Evolutionary conservation across 2,888 invertebrate genomes (phyloP), one percentile per base, ranked within the genome.

Genomic region (Tachina grossa): DNA sequence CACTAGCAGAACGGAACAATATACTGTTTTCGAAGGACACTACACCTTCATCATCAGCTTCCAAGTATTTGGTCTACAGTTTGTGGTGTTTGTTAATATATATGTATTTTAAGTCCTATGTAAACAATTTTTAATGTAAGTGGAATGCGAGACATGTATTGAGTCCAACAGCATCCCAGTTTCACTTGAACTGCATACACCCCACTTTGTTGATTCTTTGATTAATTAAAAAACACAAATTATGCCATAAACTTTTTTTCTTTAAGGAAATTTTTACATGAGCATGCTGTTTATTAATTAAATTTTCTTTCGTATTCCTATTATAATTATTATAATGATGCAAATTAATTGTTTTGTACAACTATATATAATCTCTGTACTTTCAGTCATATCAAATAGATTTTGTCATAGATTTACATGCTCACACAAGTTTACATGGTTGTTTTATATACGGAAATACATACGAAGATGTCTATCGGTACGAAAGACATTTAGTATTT

Each of bases 391-490:
- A 93, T 92, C 97, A 98, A 88, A 93, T 99, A 89, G 98, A 99
- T 93, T 97, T 98, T 91, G 97, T 98, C 85, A 94, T 99, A 77
- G 99, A 99, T 93, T 94, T 99, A 68, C 99, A 99, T 92, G 97
- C 98, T 9, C 98, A 99, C 91, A 95, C 97, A 14, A 98, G 97
- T 88, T 95, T 98, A 84, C 96, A 97, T 90, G 99, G 99, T 10
- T 96, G 97, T 75, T 99, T 99, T 93, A 96, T 99, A 86, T 97
- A 98, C 90, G 99, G 99, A 31, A 99, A 98, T 92, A 96, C 97
- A 0, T 98, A 97, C 89, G 97, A 97, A 89, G 97, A 98, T 91
- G 97, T 98, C 16, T 94, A 91, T 90, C 97, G 97, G 90, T 98
- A 97, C 91, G 98, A 99, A 92, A 94, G 98, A 43, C 99, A 99